Percentiles rank a stretch among this genome's conserved stretches.
Conservation (phyloP, 2,113 vertebrate species). For the Nanorana parkeri region DNA sequence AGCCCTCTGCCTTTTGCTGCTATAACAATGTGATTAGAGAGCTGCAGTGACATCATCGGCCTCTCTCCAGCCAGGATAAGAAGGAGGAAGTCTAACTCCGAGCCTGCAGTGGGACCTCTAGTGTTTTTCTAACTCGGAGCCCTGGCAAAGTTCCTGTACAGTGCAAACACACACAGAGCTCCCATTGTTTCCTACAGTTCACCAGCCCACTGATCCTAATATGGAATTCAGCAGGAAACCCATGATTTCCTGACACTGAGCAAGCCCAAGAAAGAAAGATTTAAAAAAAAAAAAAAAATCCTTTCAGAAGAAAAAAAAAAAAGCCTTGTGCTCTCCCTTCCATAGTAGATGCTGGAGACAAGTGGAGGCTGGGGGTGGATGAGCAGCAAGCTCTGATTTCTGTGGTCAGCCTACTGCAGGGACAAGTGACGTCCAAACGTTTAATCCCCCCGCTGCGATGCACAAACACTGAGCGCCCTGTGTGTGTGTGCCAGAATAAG, state of each 20-base stretch:
- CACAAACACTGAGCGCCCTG: constrained; percentile 59
- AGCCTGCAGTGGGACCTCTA: constrained; percentile 75
- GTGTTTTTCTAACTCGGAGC: constrained; percentile 73
- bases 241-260: constrained; percentile 77
- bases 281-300: constrained; percentile 21
- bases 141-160: constrained; percentile 79
- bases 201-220: constrained; percentile 82
- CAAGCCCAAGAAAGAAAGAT: constrained; percentile 73
- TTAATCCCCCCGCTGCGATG: constrained; percentile 62
- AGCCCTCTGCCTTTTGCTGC: fast-evolving
- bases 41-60: not conserved
- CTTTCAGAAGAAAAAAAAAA: constrained; percentile 58
- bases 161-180: constrained; percentile 80
- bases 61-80: constrained; percentile 58
- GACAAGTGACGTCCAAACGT: constrained; percentile 38
- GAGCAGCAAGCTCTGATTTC: constrained; percentile 65
- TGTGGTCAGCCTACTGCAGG: constrained; percentile 61
- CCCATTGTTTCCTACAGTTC: constrained; percentile 80
- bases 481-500: constrained; percentile 64
- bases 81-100: constrained; percentile 71
- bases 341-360: constrained; percentile 69
- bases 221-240: constrained; percentile 86
- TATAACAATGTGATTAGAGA: not conserved
- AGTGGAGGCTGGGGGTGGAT: constrained; percentile 69
- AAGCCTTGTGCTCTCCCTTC: constrained; percentile 69